Base-by-base conservation (phyloP, 2,113 vertebrate species). In the Seriola dumerili region DNA sequence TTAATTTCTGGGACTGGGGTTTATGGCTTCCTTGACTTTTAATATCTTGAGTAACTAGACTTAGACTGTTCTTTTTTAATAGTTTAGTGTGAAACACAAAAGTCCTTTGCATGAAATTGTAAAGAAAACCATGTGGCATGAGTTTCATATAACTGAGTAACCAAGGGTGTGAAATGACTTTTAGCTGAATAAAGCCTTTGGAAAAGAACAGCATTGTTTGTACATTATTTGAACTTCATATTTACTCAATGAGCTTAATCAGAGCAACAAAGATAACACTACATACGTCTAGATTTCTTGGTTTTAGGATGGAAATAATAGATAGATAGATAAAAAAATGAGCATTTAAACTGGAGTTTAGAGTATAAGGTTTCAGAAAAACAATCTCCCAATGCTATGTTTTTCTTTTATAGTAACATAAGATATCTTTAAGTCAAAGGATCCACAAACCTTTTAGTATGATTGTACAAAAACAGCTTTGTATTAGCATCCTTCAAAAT, bases 401-500 rank as follows among this genome's bases (percentile, higher is more conserved):
- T 63, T 58, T 19, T 55, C 16, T 63, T 82, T 25, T 58, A 48
- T 2, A 21, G 0, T 14, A 67, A 46, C 50, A 74, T 66, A 3
- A 17, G 10, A 78, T 46, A 55, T 29, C 5, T 71, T 44, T 50
- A 61, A 61, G 50, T 77, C n/a, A 69, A 74, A 58, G 10, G n/a
- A 74, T 32, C 50, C 23, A 67, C 17, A 79, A 77, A 36, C 54
- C n/a, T 59, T 82, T 57, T n/a, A 55, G 14, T 42, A 61, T 38
- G 65, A 81, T 64, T 72, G 23, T 23, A 65, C 54, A 83, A 50
- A 50, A 76, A 70, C 48, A 67, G 25, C 42, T 76, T 59, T 17
- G 7, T 16, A n/a, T 68, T 81, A 63, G 25, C 17, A 34, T 84
- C 55, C 72, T 83, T 80, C 36, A 75, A 42, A 46, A 38, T 80